A percentile compares a stretch with the other conserved stretches of the same genome.
These are phyloP conservation scores for Sebastes oblongus DNA, from an alignment of 2,797 vertebrate genomes.

Conservation along the genomic window DNA sequence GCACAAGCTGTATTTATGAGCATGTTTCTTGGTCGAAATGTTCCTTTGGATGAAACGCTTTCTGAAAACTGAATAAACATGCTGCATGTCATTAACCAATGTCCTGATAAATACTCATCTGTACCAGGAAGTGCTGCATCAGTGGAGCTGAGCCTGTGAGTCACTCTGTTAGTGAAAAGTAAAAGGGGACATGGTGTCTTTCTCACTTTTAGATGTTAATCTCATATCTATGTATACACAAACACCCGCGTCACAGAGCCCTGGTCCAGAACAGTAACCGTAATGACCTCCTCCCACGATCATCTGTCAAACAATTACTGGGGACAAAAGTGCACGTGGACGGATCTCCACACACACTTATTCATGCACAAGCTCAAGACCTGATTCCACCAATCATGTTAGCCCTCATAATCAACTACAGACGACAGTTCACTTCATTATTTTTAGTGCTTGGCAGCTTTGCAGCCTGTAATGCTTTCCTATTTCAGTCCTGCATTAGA, in stretches of 20 bases:
- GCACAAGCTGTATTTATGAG: neutral
- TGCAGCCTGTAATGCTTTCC: slow-evolving; percentile 16
- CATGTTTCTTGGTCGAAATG: neutral
- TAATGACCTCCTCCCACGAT: slow-evolving; percentile 11
- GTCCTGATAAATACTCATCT: slow-evolving; percentile 30
- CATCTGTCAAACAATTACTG: slow-evolving; percentile 34
- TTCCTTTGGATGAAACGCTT: neutral
- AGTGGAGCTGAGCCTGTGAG: slow-evolving; percentile 28
- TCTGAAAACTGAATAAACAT: neutral
- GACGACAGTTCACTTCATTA: slow-evolving; percentile 36
- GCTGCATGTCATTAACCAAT: slow-evolving; percentile 15
- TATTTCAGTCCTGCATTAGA: slow-evolving; percentile 27
- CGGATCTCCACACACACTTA: neutral
- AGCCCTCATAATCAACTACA: slow-evolving; percentile 12
- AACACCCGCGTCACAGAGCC: neutral
- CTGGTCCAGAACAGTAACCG: no score
- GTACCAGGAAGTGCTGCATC: slow-evolving; percentile 22
- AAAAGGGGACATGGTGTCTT: slow-evolving; percentile 36
- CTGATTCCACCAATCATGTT: slow-evolving; percentile 22
- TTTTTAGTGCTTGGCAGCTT: slow-evolving; percentile 39
- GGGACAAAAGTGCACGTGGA: neutral
- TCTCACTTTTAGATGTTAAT: slow-evolving; percentile 46
- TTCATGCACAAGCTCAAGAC: neutral
- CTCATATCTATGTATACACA: neutral
- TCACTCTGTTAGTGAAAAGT: slow-evolving; percentile 13